phyloP scores from a whole-genome alignment of 2,113 vertebrate genomes.

The Vidua macroura region DNA sequence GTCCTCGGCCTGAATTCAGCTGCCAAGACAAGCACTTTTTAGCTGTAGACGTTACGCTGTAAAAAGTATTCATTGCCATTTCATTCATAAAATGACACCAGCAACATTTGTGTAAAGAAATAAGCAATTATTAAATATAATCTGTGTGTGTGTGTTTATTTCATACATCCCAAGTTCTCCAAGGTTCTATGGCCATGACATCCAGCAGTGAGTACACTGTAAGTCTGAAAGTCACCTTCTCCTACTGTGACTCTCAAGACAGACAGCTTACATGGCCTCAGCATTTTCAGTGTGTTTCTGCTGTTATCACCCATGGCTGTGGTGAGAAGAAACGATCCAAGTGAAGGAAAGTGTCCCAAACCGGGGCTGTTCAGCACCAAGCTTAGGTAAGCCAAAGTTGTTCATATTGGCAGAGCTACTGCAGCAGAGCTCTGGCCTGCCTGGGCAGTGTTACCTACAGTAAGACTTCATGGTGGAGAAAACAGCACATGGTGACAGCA shows the following conservation, averaged over 20 bases:
- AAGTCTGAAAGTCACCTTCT: not conserved
- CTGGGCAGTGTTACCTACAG: too few relatives aligned
- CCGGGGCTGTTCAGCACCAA: not conserved
- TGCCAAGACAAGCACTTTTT: not conserved
- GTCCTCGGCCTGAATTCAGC: not conserved
- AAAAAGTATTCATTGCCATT: slow-evolving; percentile 9
- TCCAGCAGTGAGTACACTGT: not conserved
- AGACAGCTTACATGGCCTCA: not conserved
- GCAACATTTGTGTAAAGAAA: slow-evolving; percentile 32
- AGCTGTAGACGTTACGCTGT: not conserved
- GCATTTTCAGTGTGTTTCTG: not conserved
- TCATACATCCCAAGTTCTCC: not conserved
- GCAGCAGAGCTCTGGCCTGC: not conserved
- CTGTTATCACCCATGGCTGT: not conserved
- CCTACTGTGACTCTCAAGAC: too few relatives aligned
- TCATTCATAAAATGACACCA: slow-evolving; percentile 36
- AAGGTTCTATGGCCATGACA: not conserved
- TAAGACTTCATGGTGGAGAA: rapidly evolving
- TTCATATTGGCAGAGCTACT: rapidly evolving
- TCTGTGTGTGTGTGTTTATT: not conserved
- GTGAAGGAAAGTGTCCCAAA: not conserved
- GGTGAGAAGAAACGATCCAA: rapidly evolving
- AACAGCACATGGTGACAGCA: not conserved
- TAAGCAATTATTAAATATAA: slow-evolving; percentile 21
- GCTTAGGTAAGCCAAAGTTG: not conserved